Evolutionary conservation across 2,888 invertebrate genomes (phyloP).

Genomic region (Lasiommata megera): DNA sequence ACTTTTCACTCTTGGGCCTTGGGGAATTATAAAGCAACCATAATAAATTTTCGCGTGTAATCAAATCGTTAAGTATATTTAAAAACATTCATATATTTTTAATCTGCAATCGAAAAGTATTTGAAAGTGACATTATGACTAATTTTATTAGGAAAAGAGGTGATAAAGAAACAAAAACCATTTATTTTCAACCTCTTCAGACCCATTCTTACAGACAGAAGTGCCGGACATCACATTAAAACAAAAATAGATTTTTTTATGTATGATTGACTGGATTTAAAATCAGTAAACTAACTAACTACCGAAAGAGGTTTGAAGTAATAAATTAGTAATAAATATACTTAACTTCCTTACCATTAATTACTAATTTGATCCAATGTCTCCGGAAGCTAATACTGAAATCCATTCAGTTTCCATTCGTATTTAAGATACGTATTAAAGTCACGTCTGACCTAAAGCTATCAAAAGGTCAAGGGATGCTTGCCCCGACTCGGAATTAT

Average conservation of each 20-base stretch:
- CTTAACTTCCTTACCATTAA: no score
- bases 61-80: not conserved
- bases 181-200: not conserved
- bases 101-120: not conserved
- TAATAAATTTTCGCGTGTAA: not conserved
- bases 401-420: slow-evolving; percentile 11
- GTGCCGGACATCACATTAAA: no score
- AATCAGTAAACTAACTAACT: no score
- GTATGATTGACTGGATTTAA: no score
- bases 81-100: no score
- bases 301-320: no score
- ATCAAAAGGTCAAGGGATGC: slow-evolving; percentile 34
- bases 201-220: not conserved
- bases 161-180: not conserved
- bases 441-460: slow-evolving; percentile 31
- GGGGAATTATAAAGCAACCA: not conserved
- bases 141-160: not conserved
- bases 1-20: not conserved
- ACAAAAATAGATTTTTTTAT: no score
- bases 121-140: no score
- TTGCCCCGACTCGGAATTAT: slow-evolving; percentile 28
- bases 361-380: no score
- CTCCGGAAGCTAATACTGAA: not conserved
- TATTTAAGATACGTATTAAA: slow-evolving; percentile 23
- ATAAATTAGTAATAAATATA: no score